Percentiles rank a stretch among this genome's conserved stretches.
Conservation (phyloP, 2,113 vertebrate species). For the Arizona elegans region DNA sequence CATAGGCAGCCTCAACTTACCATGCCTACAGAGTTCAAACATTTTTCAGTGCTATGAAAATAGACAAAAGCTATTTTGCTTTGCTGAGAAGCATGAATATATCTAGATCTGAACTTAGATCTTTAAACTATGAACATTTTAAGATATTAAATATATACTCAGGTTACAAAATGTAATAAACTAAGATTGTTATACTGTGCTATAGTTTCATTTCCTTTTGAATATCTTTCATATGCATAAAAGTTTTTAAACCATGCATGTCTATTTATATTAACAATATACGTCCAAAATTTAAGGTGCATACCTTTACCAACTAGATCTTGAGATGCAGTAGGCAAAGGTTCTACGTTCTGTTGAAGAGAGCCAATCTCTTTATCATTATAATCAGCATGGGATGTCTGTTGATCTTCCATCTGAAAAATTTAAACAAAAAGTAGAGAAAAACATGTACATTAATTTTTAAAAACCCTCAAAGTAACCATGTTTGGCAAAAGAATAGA, state of each 20-base stretch:
- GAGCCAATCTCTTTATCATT: slow-evolving; percentile 53
- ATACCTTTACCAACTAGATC: slow-evolving; percentile 68
- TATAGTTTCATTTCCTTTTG: neutral
- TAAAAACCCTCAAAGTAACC: neutral
- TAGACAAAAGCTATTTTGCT: neutral
- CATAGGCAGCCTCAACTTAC: neutral
- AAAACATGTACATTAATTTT: neutral
- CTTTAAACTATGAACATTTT: slow-evolving; percentile 18
- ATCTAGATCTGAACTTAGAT: neutral
- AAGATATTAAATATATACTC: slow-evolving; percentile 25
- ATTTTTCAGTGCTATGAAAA: neutral
- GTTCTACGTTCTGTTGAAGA: slow-evolving; percentile 50
- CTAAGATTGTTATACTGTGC: neutral
- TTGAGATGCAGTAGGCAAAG: slow-evolving; percentile 33
- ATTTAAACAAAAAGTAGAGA: slow-evolving; percentile 13
- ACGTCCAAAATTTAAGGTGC: neutral
- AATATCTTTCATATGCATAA: neutral
- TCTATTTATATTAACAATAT: neutral
- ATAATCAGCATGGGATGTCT: slow-evolving; percentile 52
- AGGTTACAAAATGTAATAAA: neutral
- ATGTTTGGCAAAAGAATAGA: neutral
- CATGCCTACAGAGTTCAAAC: neutral
- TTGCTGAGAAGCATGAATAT: neutral
- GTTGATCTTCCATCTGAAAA: slow-evolving; percentile 65
- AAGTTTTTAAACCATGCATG: neutral